A percentile compares a stretch with the other conserved stretches of the same genome.
Evolutionary conservation across 2,888 invertebrate genomes (phyloP).

Genomic region (Scrobipalpa atriplicella): DNA sequence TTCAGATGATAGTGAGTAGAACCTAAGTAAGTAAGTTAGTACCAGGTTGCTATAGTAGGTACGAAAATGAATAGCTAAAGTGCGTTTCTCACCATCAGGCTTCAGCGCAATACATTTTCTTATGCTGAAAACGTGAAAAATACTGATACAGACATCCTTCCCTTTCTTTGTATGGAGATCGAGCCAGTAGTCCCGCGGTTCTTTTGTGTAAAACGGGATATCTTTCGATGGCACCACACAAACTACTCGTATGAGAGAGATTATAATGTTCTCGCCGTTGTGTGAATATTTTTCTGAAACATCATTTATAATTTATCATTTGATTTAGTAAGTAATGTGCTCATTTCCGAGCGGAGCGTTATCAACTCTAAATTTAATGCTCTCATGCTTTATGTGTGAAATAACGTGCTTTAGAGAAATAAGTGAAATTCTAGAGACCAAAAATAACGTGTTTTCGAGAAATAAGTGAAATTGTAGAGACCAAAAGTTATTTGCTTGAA

Average conservation of each 20-base stretch:
- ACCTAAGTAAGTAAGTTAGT: too few species aligned
- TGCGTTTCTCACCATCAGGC: slow-evolving; percentile 40
- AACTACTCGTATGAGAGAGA: slow-evolving; percentile 43
- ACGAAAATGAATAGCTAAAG: neutral
- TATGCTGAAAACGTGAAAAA: slow-evolving; percentile 47
- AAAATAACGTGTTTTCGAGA: too few species aligned
- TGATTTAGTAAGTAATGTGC: too few species aligned
- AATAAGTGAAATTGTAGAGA: too few species aligned
- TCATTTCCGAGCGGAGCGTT: neutral
- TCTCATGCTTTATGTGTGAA: too few species aligned
- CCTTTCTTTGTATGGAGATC: slow-evolving; percentile 43
- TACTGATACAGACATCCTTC: slow-evolving; percentile 38
- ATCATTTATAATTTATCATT: neutral
- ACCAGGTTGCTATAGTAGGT: too few species aligned
- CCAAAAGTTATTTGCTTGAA: too few species aligned
- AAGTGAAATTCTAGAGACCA: too few species aligned
- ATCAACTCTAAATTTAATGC: neutral
- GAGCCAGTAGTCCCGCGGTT: slow-evolving; percentile 43
- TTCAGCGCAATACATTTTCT: slow-evolving; percentile 43
- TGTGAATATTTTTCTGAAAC: slow-evolving; percentile 46
- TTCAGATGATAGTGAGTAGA: too few species aligned
- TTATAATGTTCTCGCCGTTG: slow-evolving; percentile 42
- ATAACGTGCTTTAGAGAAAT: too few species aligned
- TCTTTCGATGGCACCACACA: slow-evolving; percentile 41
- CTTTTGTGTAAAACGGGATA: slow-evolving; percentile 36